Evolutionary conservation across 2,797 vertebrate genomes (phyloP).

Genomic region (Alosa sapidissima): DNA sequence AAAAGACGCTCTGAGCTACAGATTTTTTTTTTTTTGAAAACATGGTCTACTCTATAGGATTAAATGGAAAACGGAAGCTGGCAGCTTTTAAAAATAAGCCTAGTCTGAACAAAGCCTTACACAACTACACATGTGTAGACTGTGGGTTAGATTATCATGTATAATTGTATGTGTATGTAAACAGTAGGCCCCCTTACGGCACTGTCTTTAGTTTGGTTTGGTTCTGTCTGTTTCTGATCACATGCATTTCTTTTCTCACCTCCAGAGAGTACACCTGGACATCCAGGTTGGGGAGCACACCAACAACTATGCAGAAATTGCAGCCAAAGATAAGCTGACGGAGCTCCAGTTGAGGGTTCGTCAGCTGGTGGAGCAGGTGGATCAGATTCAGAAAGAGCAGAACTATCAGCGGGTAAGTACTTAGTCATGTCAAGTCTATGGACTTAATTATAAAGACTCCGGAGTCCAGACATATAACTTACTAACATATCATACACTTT

Average conservation of each 20-base stretch:
- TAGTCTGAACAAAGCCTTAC: no score
- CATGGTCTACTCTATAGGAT: no score
- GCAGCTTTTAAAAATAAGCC: no score
- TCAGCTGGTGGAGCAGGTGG: slow-evolving; percentile 90
- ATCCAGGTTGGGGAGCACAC: slow-evolving; percentile 92
- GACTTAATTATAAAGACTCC: neutral
- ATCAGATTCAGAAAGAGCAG: slow-evolving; percentile 94
- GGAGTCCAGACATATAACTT: neutral
- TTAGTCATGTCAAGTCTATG: neutral
- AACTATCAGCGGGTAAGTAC: slow-evolving; percentile 87
- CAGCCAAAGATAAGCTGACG: slow-evolving; percentile 90
- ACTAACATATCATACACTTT: neutral
- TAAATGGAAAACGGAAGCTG: no score
- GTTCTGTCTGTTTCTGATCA: neutral
- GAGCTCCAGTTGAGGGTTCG: slow-evolving; percentile 88
- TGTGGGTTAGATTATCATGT: neutral
- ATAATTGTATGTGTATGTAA: no score
- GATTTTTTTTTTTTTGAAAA: no score
- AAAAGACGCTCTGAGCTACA: no score
- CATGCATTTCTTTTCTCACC: slow-evolving; percentile 18
- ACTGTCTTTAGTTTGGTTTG: neutral
- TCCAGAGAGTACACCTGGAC: slow-evolving; percentile 88
- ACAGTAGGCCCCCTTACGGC: no score
- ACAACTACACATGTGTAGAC: neutral
- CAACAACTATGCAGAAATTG: slow-evolving; percentile 91